Evolutionary conservation across 2,113 vertebrate genomes (phyloP), one percentile per base, ranked within the genome.

Genomic region (Aldabrachelys gigantea): DNA sequence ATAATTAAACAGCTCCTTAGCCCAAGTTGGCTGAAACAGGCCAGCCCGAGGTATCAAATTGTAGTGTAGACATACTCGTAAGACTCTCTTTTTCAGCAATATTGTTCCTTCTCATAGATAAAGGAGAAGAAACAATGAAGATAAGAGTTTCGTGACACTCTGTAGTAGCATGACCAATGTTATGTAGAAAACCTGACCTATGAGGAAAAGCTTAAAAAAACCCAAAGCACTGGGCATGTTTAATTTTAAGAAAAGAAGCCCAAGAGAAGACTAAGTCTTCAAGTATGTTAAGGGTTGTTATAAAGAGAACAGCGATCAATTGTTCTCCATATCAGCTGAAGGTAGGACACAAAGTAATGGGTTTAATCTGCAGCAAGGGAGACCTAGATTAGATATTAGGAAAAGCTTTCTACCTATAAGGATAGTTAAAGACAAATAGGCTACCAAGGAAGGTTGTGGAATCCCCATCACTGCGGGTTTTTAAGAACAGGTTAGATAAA

Each of bases 81-180:
- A 72, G n/a, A 72, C 65, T 22, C 16, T 35, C 35, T n/a, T n/a
- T 72, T 72, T n/a, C n/a, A 38, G 65, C 19, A 38, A 10, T 72
- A n/a, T 85, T 92, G 35, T 69, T 0, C 1, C 75, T 52, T 41
- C 31, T 62, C 0, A 4, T 4, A 57, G n/a, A 5, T 91, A 87
- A 69, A 88, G 65, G 76, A 3, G 6, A 8, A 17, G 27, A 5
- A 72, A 25, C 8, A 12, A 9, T 84, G 24, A 13, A 0, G 0
- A n/a, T 69, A 2, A 19, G 29, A 89, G 79, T 78, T 9, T 80
- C 79, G 10, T 47, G 13, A 24, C 52, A 49, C 12, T 62, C 7
- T 49, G 69, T 56, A 3, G 3, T 50, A 14, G 2, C 80, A 22
- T n/a, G 8, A 12, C 29, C 35, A 80, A 0, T 12, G 10, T 75